Base-by-base conservation (phyloP, 2,113 vertebrate genomes). In the Sylvietta virens region DNA sequence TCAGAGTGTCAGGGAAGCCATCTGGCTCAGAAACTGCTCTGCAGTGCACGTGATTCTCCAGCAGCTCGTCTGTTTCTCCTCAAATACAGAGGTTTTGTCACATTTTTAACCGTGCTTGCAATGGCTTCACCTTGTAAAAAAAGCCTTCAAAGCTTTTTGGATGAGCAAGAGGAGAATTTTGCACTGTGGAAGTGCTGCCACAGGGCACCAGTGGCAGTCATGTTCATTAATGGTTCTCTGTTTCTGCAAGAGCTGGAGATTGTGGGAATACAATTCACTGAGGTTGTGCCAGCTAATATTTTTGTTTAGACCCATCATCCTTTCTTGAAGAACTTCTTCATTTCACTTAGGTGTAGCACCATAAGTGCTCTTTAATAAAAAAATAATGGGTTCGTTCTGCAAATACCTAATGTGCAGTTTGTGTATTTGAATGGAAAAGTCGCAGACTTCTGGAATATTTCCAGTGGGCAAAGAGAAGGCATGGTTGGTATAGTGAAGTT, bases 1-100 rank as follows among this genome's bases (percentile, higher is more conserved):
- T 81, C 26, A 2, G 26, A 2, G 11, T 15, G 23, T 14, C 20
- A 3, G 0, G 1, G n/a, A 9, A 39, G 30, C 0, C 0, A n/a
- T 69, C 40, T 80, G 45, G 62, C 83, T 92, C 74, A 45, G 53
- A 2, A 44, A 1, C 14, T 66, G 71, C 79, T 54, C 1, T 48
- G 28, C 45, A 58, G 15, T 20, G 50, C 40, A 22, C 13, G 1
- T 3, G 8, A 0, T 61, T 33, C 53, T 81, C 53, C 17, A 33
- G 74, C 74, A 72, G 62, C 58, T 93, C 42, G 18, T 65, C 74
- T 92, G 48, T 17, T 92, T 82, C 53, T 83, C 61, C 83, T 94
- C 17, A 28, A 48, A 10, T 13, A 1, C 1, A 0, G 47, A 80
- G 45, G 5, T 39, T 82, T 42, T 80, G 26, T 61, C 22, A 15